A percentile compares a stretch with the other conserved stretches of the same genome.
phyloP scores from a whole-genome alignment of 2,888 invertebrate genomes.

The Notocelia uddmanniana region DNA sequence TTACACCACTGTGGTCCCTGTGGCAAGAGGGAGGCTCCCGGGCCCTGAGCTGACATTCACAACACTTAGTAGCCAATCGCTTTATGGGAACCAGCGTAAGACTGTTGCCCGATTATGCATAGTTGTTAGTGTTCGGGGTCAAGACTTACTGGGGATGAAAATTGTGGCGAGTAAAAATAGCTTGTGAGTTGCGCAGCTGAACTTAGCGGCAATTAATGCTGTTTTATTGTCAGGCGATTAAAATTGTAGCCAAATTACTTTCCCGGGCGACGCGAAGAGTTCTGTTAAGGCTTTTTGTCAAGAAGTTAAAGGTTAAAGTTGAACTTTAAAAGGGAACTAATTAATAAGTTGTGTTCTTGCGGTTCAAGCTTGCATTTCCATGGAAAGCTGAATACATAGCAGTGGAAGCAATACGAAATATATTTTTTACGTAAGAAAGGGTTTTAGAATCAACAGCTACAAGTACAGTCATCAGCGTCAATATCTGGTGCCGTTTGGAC shows the following conservation, averaged over 20 bases:
- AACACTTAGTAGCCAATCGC: not conserved
- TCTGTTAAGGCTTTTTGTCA: conserved; percentile 23
- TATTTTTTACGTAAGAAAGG: no score
- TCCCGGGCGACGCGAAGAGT: not conserved
- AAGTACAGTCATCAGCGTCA: no score
- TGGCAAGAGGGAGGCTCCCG: not conserved
- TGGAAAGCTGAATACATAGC: no score
- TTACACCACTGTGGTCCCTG: not conserved
- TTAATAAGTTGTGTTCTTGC: not conserved
- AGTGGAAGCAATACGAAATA: no score
- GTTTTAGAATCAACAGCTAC: no score
- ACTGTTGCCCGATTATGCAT: not conserved
- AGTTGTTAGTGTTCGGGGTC: not conserved
- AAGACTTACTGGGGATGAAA: not conserved
- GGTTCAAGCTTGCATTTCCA: not conserved
- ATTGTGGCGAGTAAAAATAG: not conserved
- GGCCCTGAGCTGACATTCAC: not conserved
- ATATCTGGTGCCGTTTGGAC: no score
- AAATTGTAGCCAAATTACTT: conserved; percentile 45
- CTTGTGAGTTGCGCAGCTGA: not conserved
- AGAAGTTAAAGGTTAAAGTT: conserved; percentile 29
- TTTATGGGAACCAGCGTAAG: not conserved
- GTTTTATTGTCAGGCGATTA: conserved; percentile 43
- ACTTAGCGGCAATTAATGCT: conserved; percentile 43
- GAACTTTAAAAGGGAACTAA: conserved; percentile 4